phyloP scores from a whole-genome alignment of 1,140 invertebrate genomes.

The Eubasilissa regina region DNA sequence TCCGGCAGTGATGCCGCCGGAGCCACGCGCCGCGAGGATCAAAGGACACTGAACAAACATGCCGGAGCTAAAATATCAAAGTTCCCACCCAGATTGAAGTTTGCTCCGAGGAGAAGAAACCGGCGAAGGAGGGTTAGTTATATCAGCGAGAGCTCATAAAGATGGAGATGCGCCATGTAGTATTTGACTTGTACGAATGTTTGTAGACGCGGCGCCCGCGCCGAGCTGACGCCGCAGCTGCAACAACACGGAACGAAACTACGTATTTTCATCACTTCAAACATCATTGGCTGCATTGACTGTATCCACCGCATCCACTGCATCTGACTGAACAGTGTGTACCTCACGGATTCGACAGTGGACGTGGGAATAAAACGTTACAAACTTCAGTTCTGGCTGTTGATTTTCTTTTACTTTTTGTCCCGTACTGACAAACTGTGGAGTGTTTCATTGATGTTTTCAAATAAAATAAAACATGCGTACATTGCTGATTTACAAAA shows the following conservation, averaged over 20 bases:
- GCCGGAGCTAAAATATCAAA: constrained; percentile 31
- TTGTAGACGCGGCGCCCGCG: not conserved
- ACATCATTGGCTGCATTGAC: no score
- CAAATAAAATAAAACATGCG: no score
- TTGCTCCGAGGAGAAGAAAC: constrained; percentile 1
- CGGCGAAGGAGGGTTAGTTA: constrained; percentile 7
- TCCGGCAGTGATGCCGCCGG: not conserved
- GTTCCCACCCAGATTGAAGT: constrained; percentile 27
- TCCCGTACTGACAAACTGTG: no score
- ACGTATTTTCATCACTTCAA: no score
- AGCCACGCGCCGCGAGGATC: not conserved
- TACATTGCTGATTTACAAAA: no score
- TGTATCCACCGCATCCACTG: no score
- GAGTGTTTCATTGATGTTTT: no score
- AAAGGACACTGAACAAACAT: constrained; percentile 23
- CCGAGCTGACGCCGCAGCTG: not conserved
- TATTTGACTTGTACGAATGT: constrained; percentile 39
- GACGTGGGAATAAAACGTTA: no score
- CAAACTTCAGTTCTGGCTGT: no score
- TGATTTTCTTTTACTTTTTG: no score
- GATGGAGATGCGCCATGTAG: constrained; percentile 24
- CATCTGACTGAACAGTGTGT: no score
- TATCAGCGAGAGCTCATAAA: constrained; percentile 29
- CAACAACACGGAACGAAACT: not conserved
- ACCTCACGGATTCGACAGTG: no score